These are phyloP conservation scores for Hyles lineata DNA, from an alignment of 2,888 invertebrate genomes.

Conservation along the genomic window DNA sequence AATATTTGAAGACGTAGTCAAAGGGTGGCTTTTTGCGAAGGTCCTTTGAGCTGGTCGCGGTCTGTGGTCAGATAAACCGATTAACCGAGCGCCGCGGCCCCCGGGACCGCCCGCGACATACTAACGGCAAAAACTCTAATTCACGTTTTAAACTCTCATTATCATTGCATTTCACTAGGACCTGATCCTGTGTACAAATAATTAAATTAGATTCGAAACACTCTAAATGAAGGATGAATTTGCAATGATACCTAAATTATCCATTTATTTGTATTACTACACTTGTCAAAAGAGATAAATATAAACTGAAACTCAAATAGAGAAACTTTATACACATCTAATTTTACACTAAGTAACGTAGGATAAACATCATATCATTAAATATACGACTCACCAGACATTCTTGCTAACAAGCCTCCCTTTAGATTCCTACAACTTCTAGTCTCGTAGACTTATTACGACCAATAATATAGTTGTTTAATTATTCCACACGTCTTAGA, in stretches of 20 bases:
- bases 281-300: too few species aligned
- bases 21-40: constrained; percentile 78
- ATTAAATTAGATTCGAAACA: too few species aligned
- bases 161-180: constrained; percentile 33
- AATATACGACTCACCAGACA: constrained; percentile 1
- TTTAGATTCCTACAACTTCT: neutral
- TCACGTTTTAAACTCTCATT: constrained; percentile 29
- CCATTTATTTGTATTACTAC: too few species aligned
- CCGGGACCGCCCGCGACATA: neutral
- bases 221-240: too few species aligned
- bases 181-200: neutral
- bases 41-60: constrained; percentile 74
- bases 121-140: constrained; percentile 32
- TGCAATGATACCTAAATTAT: too few species aligned
- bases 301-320: too few species aligned
- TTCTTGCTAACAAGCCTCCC: constrained; percentile 3
- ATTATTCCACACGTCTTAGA: neutral
- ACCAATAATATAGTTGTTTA: constrained; percentile 12
- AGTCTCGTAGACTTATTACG: neutral
- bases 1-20: constrained; percentile 82
- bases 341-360: neutral
- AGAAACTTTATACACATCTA: neutral
- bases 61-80: constrained; percentile 81
- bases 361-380: neutral
- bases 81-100: constrained; percentile 51